phyloP scores from a whole-genome alignment of 2,797 vertebrate genomes.

The Jordanella pulchra region DNA sequence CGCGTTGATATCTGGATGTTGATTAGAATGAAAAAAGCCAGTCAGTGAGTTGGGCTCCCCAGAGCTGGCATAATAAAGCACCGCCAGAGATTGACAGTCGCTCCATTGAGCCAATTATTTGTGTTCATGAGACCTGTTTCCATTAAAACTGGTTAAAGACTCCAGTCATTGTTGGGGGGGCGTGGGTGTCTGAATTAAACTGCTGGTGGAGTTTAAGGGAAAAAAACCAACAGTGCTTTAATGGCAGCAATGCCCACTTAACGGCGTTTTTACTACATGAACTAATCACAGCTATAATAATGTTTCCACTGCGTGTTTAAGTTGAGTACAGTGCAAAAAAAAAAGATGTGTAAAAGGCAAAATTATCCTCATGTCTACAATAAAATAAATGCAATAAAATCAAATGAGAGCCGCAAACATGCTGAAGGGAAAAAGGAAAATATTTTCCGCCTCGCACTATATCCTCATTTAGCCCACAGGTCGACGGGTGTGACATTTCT shows the following conservation, averaged over 20 bases:
- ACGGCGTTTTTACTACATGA: constrained; percentile 38
- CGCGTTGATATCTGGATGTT: constrained; percentile 81
- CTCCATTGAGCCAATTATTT: constrained; percentile 79
- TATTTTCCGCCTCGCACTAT: constrained; percentile 56
- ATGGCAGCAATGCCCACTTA: constrained; percentile 46
- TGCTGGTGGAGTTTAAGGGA: constrained; percentile 54
- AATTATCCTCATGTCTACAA: constrained; percentile 39
- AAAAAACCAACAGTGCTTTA: constrained; percentile 56
- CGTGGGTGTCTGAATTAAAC: constrained; percentile 58
- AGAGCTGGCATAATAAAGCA: constrained; percentile 67
- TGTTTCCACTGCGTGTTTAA: constrained; percentile 53
- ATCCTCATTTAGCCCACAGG: constrained; percentile 71
- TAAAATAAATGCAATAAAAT: constrained; percentile 32
- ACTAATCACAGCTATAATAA: constrained; percentile 49
- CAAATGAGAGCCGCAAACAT: constrained; percentile 28
- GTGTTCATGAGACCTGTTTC: constrained; percentile 72
- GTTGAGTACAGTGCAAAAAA: constrained; percentile 17
- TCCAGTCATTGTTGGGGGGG: constrained; percentile 66
- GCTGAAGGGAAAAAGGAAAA: constrained; percentile 59
- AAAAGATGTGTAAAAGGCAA: constrained; percentile 23
- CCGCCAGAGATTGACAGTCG: constrained; percentile 78
- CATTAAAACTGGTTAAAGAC: constrained; percentile 74
- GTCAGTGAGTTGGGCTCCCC: constrained; percentile 67
- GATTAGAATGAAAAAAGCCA: constrained; percentile 81
- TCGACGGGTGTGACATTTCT: constrained; percentile 68